Evolutionary conservation across 2,797 vertebrate genomes (phyloP).

Genomic region (Thalassophryne amazonica): DNA sequence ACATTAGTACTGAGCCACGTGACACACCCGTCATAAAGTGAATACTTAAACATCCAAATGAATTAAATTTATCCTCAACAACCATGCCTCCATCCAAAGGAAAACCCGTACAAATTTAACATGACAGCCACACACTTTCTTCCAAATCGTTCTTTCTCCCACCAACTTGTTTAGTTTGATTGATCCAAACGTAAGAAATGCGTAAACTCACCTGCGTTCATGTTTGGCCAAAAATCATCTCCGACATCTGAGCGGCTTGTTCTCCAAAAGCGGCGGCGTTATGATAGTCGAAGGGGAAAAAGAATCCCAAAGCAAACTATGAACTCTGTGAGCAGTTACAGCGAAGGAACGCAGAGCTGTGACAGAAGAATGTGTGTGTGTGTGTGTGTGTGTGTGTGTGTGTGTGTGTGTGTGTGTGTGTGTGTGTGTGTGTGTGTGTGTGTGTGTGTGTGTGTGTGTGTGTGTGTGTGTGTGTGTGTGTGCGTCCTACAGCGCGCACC

Average conservation of each 20-base stretch:
- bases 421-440: slow-evolving; percentile 3
- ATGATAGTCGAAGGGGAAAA: not conserved
- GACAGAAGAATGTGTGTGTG: not conserved
- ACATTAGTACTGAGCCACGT: too few relatives aligned
- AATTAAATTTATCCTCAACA: too few relatives aligned
- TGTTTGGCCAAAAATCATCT: slow-evolving; percentile 44
- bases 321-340: too few relatives aligned
- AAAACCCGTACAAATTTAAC: too few relatives aligned
- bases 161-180: too few relatives aligned
- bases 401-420: slow-evolving; percentile 17
- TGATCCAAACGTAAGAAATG: too few relatives aligned
- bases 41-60: too few relatives aligned
- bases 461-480: not conserved
- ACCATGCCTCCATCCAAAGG: too few relatives aligned
- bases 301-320: slow-evolving; percentile 3
- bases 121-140: too few relatives aligned
- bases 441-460: slow-evolving; percentile 1
- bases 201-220: slow-evolving; percentile 73
- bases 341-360: not conserved
- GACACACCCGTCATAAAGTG: too few relatives aligned
- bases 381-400: not conserved
- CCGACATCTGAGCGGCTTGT: slow-evolving; percentile 33
- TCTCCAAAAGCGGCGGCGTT: slow-evolving; percentile 9
- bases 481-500: slow-evolving; percentile 38
- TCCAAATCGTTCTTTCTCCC: too few relatives aligned